phyloP scores from a whole-genome alignment of 2,113 vertebrate genomes.

The Mastomys natalensis region DNA sequence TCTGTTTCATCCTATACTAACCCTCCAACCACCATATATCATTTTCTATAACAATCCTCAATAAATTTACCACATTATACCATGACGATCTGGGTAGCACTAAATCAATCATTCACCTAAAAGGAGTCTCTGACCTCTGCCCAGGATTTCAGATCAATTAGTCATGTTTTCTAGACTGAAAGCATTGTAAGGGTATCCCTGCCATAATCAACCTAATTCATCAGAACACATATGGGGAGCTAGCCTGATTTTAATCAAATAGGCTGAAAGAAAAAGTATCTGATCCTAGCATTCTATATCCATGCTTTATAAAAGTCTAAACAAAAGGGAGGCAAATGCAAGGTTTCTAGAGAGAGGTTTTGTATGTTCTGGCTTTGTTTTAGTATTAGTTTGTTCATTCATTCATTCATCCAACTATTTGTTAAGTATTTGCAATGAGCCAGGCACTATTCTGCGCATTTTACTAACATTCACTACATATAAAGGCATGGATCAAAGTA shows the following conservation, averaged over 20 bases:
- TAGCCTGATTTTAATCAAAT: constrained; percentile 28
- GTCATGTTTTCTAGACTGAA: constrained; percentile 9
- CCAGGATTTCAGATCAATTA: neutral
- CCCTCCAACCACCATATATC: neutral
- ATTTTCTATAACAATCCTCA: constrained; percentile 18
- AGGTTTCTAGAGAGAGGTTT: constrained; percentile 6
- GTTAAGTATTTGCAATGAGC: constrained; percentile 6
- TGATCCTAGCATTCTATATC: constrained; percentile 41
- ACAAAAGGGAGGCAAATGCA: constrained; percentile 38
- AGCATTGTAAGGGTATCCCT: neutral
- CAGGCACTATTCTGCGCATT: neutral
- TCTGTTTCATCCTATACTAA: constrained; percentile 28
- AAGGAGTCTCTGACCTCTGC: neutral
- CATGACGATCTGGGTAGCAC: neutral
- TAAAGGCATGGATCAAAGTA: neutral
- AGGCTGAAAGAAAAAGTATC: constrained; percentile 1
- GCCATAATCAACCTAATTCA: neutral
- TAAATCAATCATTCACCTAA: neutral
- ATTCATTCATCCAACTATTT: constrained; percentile 13
- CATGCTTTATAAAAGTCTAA: constrained; percentile 4
- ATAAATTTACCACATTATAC: neutral
- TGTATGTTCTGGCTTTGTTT: neutral
- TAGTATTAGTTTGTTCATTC: neutral
- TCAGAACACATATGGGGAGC: neutral
- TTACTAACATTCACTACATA: neutral